Evolutionary conservation across 23 tunicate species (phyloP).

Genomic region (Halocynthia roretzi): DNA sequence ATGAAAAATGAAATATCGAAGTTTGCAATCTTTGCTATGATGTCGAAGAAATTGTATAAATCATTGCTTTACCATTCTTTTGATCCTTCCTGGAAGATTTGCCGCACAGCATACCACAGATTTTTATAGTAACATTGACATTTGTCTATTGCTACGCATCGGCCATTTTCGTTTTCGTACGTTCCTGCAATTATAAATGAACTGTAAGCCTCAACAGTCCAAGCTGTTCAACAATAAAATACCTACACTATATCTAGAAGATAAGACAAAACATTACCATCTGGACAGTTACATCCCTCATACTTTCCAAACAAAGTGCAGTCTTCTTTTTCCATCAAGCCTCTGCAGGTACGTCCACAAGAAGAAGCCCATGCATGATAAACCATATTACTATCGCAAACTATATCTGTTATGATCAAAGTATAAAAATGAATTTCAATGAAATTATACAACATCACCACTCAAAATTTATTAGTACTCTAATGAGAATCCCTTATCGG

Average conservation of each 20-base stretch:
- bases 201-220: background rate
- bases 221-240: background rate
- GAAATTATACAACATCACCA: background rate
- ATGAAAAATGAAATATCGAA: too few species aligned
- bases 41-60: too few species aligned
- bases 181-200: conserved; percentile 3
- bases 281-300: conserved; percentile 20
- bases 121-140: conserved; percentile 13
- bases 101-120: background rate
- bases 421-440: background rate
- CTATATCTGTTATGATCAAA: background rate
- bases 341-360: conserved; percentile 19
- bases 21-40: too few species aligned
- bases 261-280: conserved; percentile 3
- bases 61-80: too few species aligned
- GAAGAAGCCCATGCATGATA: conserved; percentile 9
- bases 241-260: background rate
- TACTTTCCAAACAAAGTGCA: background rate
- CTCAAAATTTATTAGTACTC: background rate
- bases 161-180: conserved; percentile 13
- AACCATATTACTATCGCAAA: background rate
- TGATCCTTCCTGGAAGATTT: too few species aligned
- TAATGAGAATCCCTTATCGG: background rate
- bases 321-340: background rate
- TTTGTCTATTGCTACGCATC: conserved; percentile 7